These are phyloP conservation scores for Rhagonycha lutea DNA, from an alignment of 2,888 invertebrate genomes.

Conservation along the genomic window DNA sequence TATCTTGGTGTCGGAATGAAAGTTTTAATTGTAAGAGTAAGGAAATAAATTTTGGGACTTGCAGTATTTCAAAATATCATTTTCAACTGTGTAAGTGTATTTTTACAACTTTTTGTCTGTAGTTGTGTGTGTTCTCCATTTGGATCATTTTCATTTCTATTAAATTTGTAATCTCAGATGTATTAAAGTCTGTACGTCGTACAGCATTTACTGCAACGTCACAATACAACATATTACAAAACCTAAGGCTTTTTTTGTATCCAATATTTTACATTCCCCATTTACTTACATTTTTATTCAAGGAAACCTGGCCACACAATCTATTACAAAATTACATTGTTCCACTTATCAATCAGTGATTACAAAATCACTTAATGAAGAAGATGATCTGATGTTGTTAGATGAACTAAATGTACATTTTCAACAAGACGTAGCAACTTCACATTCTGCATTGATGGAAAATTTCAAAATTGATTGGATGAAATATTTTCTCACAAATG, in stretches of 20 bases:
- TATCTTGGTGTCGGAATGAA: slow-evolving; percentile 54
- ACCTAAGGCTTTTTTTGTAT: not conserved
- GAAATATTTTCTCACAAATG: too few relatives aligned
- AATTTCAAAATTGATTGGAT: too few relatives aligned
- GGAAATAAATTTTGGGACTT: slow-evolving; percentile 43
- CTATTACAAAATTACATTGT: too few relatives aligned
- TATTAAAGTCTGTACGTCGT: slow-evolving; percentile 41
- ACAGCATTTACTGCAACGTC: slow-evolving; percentile 47
- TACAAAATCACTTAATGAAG: too few relatives aligned
- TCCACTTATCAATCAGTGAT: too few relatives aligned
- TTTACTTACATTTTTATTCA: too few relatives aligned
- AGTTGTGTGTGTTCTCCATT: slow-evolving; percentile 53
- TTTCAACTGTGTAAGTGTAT: slow-evolving; percentile 51
- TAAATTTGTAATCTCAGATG: slow-evolving; percentile 47
- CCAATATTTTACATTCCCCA: not conserved
- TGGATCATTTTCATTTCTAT: slow-evolving; percentile 43
- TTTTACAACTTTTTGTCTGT: slow-evolving; percentile 53
- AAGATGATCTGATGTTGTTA: too few relatives aligned
- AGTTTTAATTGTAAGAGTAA: slow-evolving; percentile 50
- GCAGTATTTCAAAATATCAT: slow-evolving; percentile 45
- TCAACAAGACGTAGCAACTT: too few relatives aligned
- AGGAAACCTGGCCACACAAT: too few relatives aligned
- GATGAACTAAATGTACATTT: too few relatives aligned
- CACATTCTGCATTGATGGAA: too few relatives aligned
- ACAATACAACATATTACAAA: slow-evolving; percentile 52